phyloP scores from a whole-genome alignment of 2,797 vertebrate species.

The Schizothorax lantsangensis region DNA sequence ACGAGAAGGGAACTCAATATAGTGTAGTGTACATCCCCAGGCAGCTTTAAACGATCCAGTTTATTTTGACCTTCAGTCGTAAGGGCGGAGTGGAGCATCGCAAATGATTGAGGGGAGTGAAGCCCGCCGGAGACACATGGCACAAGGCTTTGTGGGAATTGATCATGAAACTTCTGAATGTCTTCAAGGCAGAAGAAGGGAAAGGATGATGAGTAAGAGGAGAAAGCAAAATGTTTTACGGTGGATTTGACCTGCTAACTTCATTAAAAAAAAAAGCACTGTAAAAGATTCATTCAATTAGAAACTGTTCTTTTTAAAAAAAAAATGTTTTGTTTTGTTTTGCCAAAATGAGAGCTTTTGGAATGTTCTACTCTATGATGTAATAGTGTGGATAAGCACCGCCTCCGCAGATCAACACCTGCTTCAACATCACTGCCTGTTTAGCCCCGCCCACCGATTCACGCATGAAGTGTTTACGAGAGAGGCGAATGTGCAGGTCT shows the following conservation, averaged over 20 bases:
- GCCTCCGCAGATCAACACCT: too few relatives aligned
- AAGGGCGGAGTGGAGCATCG: conserved; percentile 45
- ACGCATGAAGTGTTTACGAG: too few relatives aligned
- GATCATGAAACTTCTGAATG: conserved; percentile 47
- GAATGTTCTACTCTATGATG: too few relatives aligned
- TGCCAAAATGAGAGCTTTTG: too few relatives aligned
- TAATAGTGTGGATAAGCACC: too few relatives aligned
- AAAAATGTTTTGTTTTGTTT: not conserved
- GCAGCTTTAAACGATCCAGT: conserved; percentile 55
- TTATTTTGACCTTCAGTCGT: conserved; percentile 56
- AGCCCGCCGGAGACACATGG: conserved; percentile 27
- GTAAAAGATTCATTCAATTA: not conserved
- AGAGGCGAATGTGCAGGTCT: too few relatives aligned
- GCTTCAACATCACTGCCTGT: too few relatives aligned
- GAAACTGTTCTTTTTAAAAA: not conserved
- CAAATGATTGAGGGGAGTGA: conserved; percentile 47
- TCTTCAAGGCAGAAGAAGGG: conserved; percentile 13
- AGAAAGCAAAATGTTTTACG: conserved; percentile 13
- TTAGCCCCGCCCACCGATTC: too few relatives aligned
- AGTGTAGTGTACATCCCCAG: conserved; percentile 47
- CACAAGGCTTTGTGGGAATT: conserved; percentile 36
- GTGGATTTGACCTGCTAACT: conserved; percentile 24
- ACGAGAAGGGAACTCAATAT: conserved; percentile 42
- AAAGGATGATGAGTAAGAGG: conserved; percentile 9
- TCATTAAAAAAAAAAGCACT: not conserved